Percentiles rank a stretch among this genome's conserved stretches.
These are phyloP conservation scores for Argyra leucocephala DNA, from an alignment of 2,888 invertebrate genomes.

Conservation along the genomic window DNA sequence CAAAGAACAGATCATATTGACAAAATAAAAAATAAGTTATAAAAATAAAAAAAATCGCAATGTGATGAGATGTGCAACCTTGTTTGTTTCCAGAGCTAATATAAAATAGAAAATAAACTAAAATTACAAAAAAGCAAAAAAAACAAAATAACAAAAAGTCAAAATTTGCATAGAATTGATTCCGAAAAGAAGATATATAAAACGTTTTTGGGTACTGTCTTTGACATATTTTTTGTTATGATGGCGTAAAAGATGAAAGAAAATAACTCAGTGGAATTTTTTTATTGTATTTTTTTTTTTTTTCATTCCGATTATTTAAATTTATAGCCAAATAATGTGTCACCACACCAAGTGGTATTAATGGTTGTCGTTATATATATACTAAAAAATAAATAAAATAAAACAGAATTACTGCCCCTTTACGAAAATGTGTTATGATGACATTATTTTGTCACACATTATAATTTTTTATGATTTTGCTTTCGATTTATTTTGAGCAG, in stretches of 20 bases:
- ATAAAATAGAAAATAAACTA: too few species aligned
- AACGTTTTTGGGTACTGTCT: neutral
- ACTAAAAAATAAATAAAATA: neutral
- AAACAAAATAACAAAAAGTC: too few species aligned
- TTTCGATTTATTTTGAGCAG: too few species aligned
- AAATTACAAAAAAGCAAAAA: too few species aligned
- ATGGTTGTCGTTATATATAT: neutral
- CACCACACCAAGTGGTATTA: slow-evolving; percentile 3
- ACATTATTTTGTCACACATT: neutral
- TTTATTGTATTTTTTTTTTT: neutral
- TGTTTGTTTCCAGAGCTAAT: neutral
- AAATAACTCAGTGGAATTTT: neutral
- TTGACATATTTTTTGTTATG: neutral
- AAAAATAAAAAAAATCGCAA: too few species aligned
- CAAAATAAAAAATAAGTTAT: neutral
- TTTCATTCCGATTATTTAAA: neutral
- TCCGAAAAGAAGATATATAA: neutral
- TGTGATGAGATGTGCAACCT: neutral
- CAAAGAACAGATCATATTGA: too few species aligned
- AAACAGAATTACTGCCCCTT: neutral
- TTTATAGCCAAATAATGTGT: slow-evolving; percentile 1
- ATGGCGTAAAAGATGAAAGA: neutral
- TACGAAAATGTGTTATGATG: neutral
- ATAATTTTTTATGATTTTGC: too few species aligned
- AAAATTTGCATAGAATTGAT: neutral